These are phyloP conservation scores for Ypsolopha sequella DNA, from an alignment of 2,888 invertebrate genomes.

Conservation along the genomic window DNA sequence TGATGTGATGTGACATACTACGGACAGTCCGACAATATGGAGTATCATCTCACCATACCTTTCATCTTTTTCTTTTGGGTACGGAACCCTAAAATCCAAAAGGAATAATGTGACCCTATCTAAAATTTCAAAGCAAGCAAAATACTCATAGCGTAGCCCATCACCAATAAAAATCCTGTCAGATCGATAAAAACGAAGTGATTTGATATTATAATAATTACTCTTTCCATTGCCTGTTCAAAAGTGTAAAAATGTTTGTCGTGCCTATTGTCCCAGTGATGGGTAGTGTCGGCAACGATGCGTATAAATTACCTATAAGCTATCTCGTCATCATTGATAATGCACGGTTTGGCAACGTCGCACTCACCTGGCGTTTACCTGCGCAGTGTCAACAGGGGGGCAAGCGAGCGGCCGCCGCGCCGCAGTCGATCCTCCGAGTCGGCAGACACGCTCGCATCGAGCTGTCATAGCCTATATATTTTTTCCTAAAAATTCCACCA, in stretches of 20 bases:
- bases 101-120: no score
- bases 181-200: no score
- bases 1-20: no score
- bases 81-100: no score
- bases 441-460: constrained; percentile 46
- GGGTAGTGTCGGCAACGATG: constrained; percentile 38
- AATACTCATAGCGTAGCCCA: no score
- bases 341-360: constrained; percentile 67
- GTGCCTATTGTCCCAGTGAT: constrained; percentile 19
- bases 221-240: no score
- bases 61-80: no score
- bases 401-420: constrained; percentile 24
- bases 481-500: constrained; percentile 30
- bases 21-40: no score
- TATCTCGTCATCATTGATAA: constrained; percentile 67
- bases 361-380: constrained; percentile 60
- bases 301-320: constrained; percentile 43
- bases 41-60: no score
- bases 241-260: background rate
- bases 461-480: constrained; percentile 24
- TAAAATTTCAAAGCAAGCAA: no score
- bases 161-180: no score
- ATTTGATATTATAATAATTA: no score
- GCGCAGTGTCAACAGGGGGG: constrained; percentile 66
- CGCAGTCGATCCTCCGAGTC: constrained; percentile 54